Base-by-base conservation (phyloP, 2,888 invertebrate genomes). In the Stramonita haemastoma region DNA sequence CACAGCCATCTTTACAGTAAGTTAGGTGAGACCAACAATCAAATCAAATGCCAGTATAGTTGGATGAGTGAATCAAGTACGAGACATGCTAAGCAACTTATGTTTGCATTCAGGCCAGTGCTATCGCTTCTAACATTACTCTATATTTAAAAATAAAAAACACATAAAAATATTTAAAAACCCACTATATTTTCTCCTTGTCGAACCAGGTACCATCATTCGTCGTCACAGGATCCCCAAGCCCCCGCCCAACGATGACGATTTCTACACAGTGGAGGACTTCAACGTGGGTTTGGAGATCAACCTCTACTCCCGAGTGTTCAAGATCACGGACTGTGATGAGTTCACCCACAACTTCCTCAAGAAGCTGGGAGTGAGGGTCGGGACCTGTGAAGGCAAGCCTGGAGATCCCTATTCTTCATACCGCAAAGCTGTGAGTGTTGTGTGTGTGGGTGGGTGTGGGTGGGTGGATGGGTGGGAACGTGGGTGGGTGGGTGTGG, bases 341-440 rank as follows among this genome's bases (percentile, higher is more conserved):
- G 97, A 97, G 92, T 99, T 98, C 95, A 98, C 99, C 0, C 96
- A 98, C 92, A 97, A 97, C 88, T 99, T 98, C 96, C 96, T 99
- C 13, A 98, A 98, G 95, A 97, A 98, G 85, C 97, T 98, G 89
- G 99, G 99, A 5, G 98, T 98, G 87, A 96, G 97, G 70, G 98
- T 99, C 6, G 87, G 91, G 57, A 86, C 84, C n/a, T 92, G 92
- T 57, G 92, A 92, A 46, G 87, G 89, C n/a, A 88, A 91, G 36
- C 95, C 96, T n/a, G 90, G 89, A 13, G 95, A 96, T 92, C 95
- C 96, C 4, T 96, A 95, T 91, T 93, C 93, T 79, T 92, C 93
- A 46, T 94, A 95, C 92, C 93, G 94, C 89, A 94, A 94, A 91
- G 94, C 93, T 92, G 94, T 94, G 92, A 94, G 94, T 93, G 70